Evolutionary conservation across 2,113 vertebrate genomes (phyloP), one percentile per base, ranked within the genome.

Genomic region (Osmerus eperlanus): DNA sequence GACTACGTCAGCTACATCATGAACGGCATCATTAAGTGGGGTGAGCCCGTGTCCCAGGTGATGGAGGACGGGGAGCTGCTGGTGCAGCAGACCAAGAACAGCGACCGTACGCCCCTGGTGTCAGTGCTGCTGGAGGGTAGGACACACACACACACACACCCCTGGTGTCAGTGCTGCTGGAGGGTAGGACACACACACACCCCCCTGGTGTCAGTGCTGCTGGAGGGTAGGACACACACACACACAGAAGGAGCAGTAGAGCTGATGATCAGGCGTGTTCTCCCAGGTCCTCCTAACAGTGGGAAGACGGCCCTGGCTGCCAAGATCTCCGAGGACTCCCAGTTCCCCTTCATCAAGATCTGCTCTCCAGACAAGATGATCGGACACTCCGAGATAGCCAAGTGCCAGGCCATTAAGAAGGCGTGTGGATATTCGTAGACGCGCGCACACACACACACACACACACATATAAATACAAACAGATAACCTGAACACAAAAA

Each of bases 341-440:
- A 95, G 85, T 99, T 99, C 78, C 97, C 97, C n/a, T 99, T 99
- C 67, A 99, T 99, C 91, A 99, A 99, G 91, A 97, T 99, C 88
- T 99, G 97, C 80, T 99, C 97, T 77, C 97, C 97, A 0, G 97
- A 99, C 85, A 99, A 98, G 88, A 99, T 98, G 96, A 99, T 99
- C 1, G 97, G 97, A 59, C 94, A 94, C 87, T 95, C 97, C 0
- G 97, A 99, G 89, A 97, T 94, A 1, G 97, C 97, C 81, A 99
- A 99, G 81, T 99, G 97, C 80, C 97, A 99, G 87, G 95, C 96
- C 70, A 99, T 99, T 85, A 99, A 99, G 83, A 99, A 99, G 94
- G 97, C 98, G 86, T 18, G 62, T 19, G n/a, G 6, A 60, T 4
- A 21, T 60, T 3, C 21, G 3, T 9, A 60, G 14, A 6, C 21